These are phyloP conservation scores for Zele albiditarsus DNA, from an alignment of 2,888 invertebrate species.

Conservation along the genomic window DNA sequence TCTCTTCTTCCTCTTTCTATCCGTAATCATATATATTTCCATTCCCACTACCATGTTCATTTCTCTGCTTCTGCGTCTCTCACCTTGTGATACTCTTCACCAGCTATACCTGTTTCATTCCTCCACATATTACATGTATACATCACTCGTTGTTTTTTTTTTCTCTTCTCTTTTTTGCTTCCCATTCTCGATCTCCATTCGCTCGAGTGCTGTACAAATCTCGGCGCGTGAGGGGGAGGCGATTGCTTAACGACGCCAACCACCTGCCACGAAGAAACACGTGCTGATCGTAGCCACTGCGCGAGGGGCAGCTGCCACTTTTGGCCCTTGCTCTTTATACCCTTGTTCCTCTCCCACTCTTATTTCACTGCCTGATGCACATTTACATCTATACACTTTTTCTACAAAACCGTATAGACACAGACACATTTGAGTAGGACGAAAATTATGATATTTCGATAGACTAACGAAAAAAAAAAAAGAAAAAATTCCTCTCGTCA, in stretches of 20 bases:
- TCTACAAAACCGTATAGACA: neutral
- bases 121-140: neutral
- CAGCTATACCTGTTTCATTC: neutral
- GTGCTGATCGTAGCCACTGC: conserved; percentile 59
- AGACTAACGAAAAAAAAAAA: too few species aligned
- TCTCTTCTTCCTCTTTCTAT: conserved; percentile 14
- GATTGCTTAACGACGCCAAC: conserved; percentile 68
- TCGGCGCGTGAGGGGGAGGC: conserved; percentile 64
- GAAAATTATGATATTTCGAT: too few species aligned
- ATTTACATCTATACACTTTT: neutral
- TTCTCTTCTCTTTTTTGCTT: conserved; percentile 9
- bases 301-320: conserved; percentile 50
- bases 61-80: neutral
- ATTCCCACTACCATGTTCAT: conserved; percentile 1
- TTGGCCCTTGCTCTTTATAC: conserved; percentile 31
- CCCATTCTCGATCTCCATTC: conserved; percentile 25
- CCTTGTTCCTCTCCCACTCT: conserved; percentile 13
- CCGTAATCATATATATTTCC: neutral
- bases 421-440: too few species aligned
- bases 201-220: conserved; percentile 61
- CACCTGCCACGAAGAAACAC: conserved; percentile 70
- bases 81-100: neutral
- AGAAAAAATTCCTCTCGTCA: too few species aligned
- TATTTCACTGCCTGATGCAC: neutral
- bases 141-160: conserved; percentile 17